Evolutionary conservation across 2,113 vertebrate species (phyloP).

Genomic region (Accipiter cooperii): DNA sequence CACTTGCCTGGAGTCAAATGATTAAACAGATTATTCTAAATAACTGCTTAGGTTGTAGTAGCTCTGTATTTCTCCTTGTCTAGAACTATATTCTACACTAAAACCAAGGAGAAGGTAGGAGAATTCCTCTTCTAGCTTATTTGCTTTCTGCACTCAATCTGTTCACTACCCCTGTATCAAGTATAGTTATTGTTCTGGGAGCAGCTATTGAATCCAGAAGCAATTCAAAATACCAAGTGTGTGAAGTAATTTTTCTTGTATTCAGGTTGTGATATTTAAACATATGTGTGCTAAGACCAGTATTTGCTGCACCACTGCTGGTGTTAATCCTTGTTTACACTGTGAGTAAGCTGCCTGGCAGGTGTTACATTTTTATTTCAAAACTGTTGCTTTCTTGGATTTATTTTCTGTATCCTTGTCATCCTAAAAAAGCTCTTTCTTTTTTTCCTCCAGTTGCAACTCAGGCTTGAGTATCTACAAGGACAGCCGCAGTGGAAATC

Average conservation of each 20-base stretch:
- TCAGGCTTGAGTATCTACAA: not conserved
- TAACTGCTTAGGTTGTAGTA: not conserved
- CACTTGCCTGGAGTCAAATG: not conserved
- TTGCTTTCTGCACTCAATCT: not conserved
- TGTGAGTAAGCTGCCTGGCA: not conserved
- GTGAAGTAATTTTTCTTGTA: not conserved
- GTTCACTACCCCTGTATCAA: not conserved
- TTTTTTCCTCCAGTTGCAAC: not conserved
- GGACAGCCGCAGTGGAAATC: not conserved
- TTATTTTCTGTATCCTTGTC: constrained; percentile 6
- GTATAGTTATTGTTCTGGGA: not conserved
- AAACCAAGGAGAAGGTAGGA: not conserved
- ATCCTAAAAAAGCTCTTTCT: not conserved
- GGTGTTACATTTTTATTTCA: no score
- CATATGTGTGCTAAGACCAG: not conserved
- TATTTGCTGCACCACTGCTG: not conserved
- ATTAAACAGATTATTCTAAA: not conserved
- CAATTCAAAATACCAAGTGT: not conserved
- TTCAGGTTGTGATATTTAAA: not conserved
- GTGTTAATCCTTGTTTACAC: constrained; percentile 46
- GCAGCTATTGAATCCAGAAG: not conserved
- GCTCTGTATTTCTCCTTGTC: not conserved
- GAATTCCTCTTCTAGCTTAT: not conserved
- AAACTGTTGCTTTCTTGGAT: not conserved
- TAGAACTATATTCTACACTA: not conserved